A percentile compares a stretch with the other conserved stretches of the same genome.
Conservation (phyloP, 2,888 invertebrate species). For the Priapulus caudatus region DNA sequence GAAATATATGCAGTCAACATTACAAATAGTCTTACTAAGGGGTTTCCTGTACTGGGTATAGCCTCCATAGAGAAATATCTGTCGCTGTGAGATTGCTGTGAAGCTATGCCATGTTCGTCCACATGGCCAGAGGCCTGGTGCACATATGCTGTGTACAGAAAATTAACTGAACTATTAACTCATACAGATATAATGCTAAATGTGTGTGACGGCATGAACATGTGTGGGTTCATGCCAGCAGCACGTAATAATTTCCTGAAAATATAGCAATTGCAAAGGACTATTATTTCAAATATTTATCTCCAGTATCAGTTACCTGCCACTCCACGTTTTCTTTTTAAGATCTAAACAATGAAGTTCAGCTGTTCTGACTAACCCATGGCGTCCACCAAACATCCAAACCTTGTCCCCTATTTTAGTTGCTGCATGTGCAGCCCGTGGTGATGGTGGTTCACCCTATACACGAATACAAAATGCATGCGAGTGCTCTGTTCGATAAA, state of each 20-base stretch:
- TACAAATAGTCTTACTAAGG: slow-evolving; percentile 22
- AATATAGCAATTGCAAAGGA: too few relatives aligned
- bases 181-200: too few relatives aligned
- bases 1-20: too few relatives aligned
- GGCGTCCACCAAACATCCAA: slow-evolving; percentile 42
- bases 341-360: slow-evolving; percentile 40
- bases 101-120: slow-evolving; percentile 39
- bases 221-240: too few relatives aligned
- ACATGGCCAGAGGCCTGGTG: slow-evolving; percentile 26
- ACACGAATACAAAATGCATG: slow-evolving; percentile 17
- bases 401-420: slow-evolving; percentile 29
- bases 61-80: slow-evolving; percentile 32
- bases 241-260: too few relatives aligned
- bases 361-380: slow-evolving; percentile 34
- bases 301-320: too few relatives aligned
- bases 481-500: too few relatives aligned
- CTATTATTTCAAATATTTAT: too few relatives aligned
- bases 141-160: slow-evolving; percentile 24
- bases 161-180: too few relatives aligned
- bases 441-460: slow-evolving; percentile 35
- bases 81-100: slow-evolving; percentile 26
- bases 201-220: too few relatives aligned
- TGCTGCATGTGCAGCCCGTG: slow-evolving; percentile 42
- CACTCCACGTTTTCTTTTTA: slow-evolving; percentile 38
- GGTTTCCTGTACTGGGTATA: slow-evolving; percentile 22